These are phyloP conservation scores for Barbus barbus DNA, from an alignment of 2,113 vertebrate species.

Conservation along the genomic window DNA sequence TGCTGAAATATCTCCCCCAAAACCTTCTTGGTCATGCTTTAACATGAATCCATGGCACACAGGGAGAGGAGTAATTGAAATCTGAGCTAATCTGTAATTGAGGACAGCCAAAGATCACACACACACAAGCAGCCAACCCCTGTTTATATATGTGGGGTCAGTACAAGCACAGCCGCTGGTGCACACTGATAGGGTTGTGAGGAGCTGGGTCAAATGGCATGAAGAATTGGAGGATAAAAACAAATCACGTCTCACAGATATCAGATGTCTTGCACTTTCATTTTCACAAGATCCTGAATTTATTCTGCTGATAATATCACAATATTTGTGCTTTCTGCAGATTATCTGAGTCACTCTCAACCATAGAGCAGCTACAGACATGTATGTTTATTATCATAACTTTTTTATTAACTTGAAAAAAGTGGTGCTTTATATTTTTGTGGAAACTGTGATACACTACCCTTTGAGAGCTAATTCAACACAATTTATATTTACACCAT, in stretches of 20 bases:
- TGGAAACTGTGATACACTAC: neutral
- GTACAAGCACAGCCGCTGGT: neutral
- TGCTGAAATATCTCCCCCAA: conserved; percentile 29
- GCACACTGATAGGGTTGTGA: neutral
- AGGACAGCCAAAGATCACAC: neutral
- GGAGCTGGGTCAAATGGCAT: conserved; percentile 1
- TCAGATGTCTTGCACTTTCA: neutral
- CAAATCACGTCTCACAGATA: neutral
- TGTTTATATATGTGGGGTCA: neutral
- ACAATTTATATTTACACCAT: neutral
- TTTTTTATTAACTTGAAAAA: neutral
- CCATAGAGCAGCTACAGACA: neutral
- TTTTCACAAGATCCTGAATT: neutral
- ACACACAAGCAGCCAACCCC: neutral
- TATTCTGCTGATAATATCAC: neutral
- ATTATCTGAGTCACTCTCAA: neutral
- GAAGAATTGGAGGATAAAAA: conserved; percentile 2
- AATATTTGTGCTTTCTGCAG: neutral
- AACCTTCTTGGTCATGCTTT: conserved; percentile 1
- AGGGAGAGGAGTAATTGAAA: conserved; percentile 31
- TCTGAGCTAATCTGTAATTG: conserved; percentile 20
- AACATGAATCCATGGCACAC: conserved; percentile 27
- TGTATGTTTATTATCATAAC: neutral
- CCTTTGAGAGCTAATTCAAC: neutral
- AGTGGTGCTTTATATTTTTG: neutral